Evolutionary conservation across 1,140 invertebrate genomes (phyloP).

Genomic region (Hypsibius dujardini): DNA sequence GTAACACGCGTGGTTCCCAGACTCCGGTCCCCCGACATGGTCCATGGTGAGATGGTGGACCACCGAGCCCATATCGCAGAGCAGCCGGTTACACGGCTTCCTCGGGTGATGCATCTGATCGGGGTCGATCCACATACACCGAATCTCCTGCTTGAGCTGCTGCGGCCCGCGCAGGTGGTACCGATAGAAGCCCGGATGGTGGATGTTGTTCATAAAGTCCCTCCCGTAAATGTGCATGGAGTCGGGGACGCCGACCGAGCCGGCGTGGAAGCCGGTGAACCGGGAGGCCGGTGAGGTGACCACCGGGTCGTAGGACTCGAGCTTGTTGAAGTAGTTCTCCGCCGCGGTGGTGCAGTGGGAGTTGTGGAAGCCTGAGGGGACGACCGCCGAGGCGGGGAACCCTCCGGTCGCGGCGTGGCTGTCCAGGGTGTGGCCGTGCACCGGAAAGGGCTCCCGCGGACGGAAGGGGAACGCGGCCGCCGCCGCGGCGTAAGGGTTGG

Average conservation of each 20-base stretch:
- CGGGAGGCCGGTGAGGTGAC: neutral
- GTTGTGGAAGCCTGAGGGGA: neutral
- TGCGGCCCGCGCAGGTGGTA: neutral
- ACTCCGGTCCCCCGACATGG: slow-evolving; percentile 88
- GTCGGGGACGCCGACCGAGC: too few species aligned
- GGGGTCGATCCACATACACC: slow-evolving; percentile 78
- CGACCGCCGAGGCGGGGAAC: too few species aligned
- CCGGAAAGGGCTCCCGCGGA: neutral
- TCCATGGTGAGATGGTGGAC: slow-evolving; percentile 91
- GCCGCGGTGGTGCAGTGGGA: neutral
- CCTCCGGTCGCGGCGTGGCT: neutral
- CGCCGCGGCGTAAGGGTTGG: neutral
- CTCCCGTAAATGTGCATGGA: neutral
- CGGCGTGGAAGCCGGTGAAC: neutral
- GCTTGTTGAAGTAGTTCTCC: neutral
- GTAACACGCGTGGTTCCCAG: slow-evolving; percentile 86
- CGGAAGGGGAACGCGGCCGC: neutral
- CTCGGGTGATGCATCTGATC: slow-evolving; percentile 48
- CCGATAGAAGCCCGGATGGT: neutral
- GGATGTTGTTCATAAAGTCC: neutral
- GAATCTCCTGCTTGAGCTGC: slow-evolving; percentile 56
- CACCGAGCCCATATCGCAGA: slow-evolving; percentile 81
- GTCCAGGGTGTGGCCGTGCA: neutral
- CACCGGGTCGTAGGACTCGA: neutral
- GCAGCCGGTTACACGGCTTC: slow-evolving; percentile 79